Evolutionary conservation across 2,888 invertebrate species (phyloP).

Genomic region (Calliphora vomitoria): DNA sequence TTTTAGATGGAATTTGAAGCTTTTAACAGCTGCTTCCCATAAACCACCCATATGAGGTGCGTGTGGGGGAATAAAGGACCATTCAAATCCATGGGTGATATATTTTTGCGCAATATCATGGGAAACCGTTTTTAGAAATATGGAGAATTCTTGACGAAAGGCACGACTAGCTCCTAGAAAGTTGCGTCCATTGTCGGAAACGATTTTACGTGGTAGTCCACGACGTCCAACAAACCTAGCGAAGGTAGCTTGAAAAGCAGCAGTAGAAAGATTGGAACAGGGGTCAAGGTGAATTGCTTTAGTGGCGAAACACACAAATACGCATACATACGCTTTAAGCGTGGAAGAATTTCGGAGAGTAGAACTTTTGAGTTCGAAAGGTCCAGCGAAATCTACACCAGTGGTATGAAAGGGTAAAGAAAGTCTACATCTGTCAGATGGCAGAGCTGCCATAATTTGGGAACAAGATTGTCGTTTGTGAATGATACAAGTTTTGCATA

Average conservation of each 20-base stretch:
- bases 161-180: too few relatives aligned
- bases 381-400: neutral
- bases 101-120: too few relatives aligned
- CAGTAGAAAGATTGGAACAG: neutral
- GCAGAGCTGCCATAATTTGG: neutral
- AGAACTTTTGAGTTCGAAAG: neutral
- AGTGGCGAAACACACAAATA: neutral
- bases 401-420: too few relatives aligned
- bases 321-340: neutral
- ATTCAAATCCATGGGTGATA: too few relatives aligned
- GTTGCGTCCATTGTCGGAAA: too few relatives aligned
- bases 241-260: neutral
- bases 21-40: too few relatives aligned
- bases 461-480: neutral
- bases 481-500: neutral
- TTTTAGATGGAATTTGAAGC: too few relatives aligned
- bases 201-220: too few relatives aligned
- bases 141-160: too few relatives aligned
- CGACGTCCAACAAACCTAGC: neutral
- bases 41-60: too few relatives aligned
- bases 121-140: too few relatives aligned
- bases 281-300: neutral
- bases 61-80: too few relatives aligned
- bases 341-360: neutral
- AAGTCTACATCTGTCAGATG: neutral